Evolutionary conservation across 1,140 invertebrate species (phyloP).

Genomic region (Arctopsyche grandis): DNA sequence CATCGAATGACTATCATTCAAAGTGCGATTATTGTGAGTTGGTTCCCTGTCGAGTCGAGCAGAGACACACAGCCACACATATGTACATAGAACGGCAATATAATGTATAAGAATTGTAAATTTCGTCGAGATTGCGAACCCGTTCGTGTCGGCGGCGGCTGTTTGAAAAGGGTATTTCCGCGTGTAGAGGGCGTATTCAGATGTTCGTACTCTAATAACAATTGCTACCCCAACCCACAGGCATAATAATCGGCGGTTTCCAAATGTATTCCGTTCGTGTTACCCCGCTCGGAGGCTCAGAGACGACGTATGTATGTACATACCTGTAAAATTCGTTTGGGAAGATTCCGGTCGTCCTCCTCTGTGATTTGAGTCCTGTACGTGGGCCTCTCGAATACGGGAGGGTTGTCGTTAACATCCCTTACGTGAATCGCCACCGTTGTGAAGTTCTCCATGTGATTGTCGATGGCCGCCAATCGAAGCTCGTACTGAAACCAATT

Average conservation of each 20-base stretch:
- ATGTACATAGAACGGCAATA: neutral
- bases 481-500: constrained; percentile 68
- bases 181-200: constrained; percentile 6
- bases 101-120: constrained; percentile 5
- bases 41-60: too few relatives aligned
- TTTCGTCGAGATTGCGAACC: neutral
- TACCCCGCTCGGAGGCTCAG: neutral
- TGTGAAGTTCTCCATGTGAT: constrained; percentile 74
- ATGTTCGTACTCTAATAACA: constrained; percentile 10
- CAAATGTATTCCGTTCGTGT: neutral
- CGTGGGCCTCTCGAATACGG: constrained; percentile 72
- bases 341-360: constrained; percentile 73
- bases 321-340: constrained; percentile 71
- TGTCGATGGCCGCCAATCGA: constrained; percentile 69
- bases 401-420: constrained; percentile 73
- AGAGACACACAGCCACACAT: neutral
- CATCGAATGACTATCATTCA: too few relatives aligned
- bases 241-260: constrained; percentile 18
- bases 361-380: constrained; percentile 75
- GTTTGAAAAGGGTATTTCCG: constrained; percentile 12
- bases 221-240: neutral
- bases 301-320: neutral
- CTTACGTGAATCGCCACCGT: constrained; percentile 73
- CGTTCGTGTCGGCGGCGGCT: neutral
- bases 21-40: too few relatives aligned